Evolutionary conservation across 2,113 vertebrate genomes (phyloP), one percentile per base, ranked within the genome.

Genomic region (Etia nguti): DNA sequence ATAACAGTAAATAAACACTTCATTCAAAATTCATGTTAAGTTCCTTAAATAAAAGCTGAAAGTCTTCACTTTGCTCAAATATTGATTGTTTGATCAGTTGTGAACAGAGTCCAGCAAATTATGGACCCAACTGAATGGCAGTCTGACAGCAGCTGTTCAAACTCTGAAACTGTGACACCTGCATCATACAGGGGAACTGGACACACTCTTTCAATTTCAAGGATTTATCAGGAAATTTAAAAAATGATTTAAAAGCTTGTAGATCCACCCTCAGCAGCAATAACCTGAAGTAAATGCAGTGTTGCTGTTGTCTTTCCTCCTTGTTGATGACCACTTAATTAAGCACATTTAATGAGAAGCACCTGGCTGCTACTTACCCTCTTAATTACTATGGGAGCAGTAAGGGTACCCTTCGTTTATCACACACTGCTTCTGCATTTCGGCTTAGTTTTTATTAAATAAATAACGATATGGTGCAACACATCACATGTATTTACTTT

Each of bases 121-220:
- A 46, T 29, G 68, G 41, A 46, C 9, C 15, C 5, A 18, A 16
- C 41, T 48, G 68, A 7, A 48, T 29, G 22, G 41, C 15, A 0
- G 41, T 12, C 41, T 75, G 41, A 75, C 24, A 48, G 68, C 9
- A 75, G 68, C 41, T 29, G 20, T 29, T 0, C 41, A 29, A 48
- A 29, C 68, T 29, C 68, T 20, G 24, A 46, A 48, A 29, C 41
- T 46, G 43, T 46, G 5, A 73, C 1, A 1, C 38, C 22, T 73
- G 22, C 41, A 73, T 46, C 41, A 29, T 29, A 22, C 41, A 75
- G 68, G 26, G 22, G 22, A 48, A 11, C 41, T 7, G 6, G 60
- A 75, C 41, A 0, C 13, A 16, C 0, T 10, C 38, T 73, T 73
- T 73, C 13, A 46, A 38, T 46, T 0, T 46, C 1, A 18, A 75